phyloP scores from a whole-genome alignment of 2,113 vertebrate genomes.

The Pionites leucogaster region DNA sequence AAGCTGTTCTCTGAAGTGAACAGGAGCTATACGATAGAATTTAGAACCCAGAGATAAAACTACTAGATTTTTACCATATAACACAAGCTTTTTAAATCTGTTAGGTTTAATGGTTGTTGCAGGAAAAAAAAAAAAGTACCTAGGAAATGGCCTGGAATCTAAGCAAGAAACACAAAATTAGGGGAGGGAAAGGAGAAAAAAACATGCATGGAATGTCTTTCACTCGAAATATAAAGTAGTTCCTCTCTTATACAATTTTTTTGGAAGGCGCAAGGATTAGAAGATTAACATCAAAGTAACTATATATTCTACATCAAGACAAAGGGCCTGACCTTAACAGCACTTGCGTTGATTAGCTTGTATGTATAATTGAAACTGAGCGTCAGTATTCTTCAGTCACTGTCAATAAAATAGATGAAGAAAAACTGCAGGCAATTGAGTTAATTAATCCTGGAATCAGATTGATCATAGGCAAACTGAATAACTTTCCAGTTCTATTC shows the following conservation, averaged over 20 bases:
- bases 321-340: background rate
- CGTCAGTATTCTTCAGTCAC: background rate
- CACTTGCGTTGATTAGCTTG: slow-evolving; percentile 22
- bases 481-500: background rate
- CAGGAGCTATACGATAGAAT: background rate
- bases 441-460: background rate
- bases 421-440: background rate
- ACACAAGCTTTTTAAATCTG: background rate
- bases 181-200: background rate
- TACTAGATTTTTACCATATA: fast-evolving
- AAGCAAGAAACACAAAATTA: background rate
- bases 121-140: background rate
- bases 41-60: background rate
- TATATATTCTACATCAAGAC: background rate
- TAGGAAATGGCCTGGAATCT: background rate
- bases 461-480: background rate
- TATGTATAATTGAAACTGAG: background rate
- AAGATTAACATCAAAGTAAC: background rate
- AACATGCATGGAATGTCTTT: background rate
- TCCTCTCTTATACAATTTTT: background rate
- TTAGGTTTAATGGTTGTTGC: background rate
- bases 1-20: background rate
- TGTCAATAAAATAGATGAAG: background rate
- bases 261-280: background rate
- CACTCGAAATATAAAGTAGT: background rate